Evolutionary conservation across 2,797 vertebrate genomes (phyloP).

Genomic region (Valencia hispanica): DNA sequence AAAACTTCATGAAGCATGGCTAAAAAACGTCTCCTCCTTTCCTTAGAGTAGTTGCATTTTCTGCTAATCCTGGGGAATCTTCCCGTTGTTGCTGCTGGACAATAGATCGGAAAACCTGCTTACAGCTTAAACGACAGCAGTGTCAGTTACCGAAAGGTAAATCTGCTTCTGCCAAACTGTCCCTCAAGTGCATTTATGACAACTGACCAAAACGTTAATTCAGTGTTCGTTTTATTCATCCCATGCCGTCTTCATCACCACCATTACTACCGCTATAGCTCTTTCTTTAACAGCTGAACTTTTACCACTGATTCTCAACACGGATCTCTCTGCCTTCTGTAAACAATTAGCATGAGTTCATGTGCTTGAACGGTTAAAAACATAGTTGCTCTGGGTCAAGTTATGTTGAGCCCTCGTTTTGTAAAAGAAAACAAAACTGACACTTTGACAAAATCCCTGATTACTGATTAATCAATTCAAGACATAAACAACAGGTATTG

Average conservation of each 20-base stretch:
- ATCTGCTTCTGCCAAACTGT: constrained; percentile 6
- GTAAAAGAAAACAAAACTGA: too few relatives aligned
- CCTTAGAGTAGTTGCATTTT: constrained; percentile 24
- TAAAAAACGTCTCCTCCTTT: constrained; percentile 11
- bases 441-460: constrained; percentile 44
- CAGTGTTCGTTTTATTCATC: neutral
- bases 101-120: constrained; percentile 44
- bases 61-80: constrained; percentile 18
- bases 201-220: constrained; percentile 10
- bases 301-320: constrained; percentile 86
- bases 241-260: constrained; percentile 65
- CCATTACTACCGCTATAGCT: constrained; percentile 74
- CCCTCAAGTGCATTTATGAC: constrained; percentile 16
- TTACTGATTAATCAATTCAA: constrained; percentile 33
- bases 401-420: constrained; percentile 31
- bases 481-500: constrained; percentile 44
- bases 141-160: constrained; percentile 17
- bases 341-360: constrained; percentile 85
- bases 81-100: constrained; percentile 29
- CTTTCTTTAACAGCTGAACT: constrained; percentile 58
- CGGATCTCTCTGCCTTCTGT: constrained; percentile 89
- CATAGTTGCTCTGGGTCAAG: constrained; percentile 36
- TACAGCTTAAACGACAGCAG: constrained; percentile 23
- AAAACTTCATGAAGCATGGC: constrained; percentile 24
- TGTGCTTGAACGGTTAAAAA: constrained; percentile 68